Evolutionary conservation across 2,113 vertebrate genomes (phyloP).

Genomic region (Myiagra hebetior): DNA sequence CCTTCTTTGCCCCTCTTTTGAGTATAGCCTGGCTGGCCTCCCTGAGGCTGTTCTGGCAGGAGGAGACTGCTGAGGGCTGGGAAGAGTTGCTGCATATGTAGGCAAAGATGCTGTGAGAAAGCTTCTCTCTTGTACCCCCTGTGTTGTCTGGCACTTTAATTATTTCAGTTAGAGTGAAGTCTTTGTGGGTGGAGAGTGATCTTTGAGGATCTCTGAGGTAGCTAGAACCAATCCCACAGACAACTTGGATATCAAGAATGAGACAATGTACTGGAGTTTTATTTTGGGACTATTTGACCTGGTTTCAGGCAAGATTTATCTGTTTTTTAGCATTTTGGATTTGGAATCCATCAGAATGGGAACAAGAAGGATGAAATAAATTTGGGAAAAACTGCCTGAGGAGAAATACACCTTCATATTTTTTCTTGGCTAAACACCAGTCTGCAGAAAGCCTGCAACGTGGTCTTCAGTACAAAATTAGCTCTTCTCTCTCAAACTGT

Average conservation of each 20-base stretch:
- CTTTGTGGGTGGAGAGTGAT: constrained; percentile 26
- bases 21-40: neutral
- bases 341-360: neutral
- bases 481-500: neutral
- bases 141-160: constrained; percentile 28
- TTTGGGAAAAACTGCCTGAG: neutral
- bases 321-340: neutral
- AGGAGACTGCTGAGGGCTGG: neutral
- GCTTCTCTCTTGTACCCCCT: neutral
- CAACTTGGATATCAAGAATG: neutral
- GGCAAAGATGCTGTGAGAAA: neutral
- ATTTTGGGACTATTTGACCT: constrained; percentile 24
- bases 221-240: neutral
- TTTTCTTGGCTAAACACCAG: neutral
- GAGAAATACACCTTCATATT: neutral
- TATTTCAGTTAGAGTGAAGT: neutral
- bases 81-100: neutral
- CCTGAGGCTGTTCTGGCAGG: neutral
- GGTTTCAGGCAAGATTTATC: neutral
- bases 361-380: neutral
- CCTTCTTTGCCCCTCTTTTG: neutral
- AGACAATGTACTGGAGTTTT: neutral
- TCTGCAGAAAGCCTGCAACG: neutral
- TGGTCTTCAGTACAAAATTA: neutral
- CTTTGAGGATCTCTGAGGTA: neutral